These are phyloP conservation scores for Mycalesis mineus DNA, from an alignment of 2,888 invertebrate genomes.

Conservation along the genomic window DNA sequence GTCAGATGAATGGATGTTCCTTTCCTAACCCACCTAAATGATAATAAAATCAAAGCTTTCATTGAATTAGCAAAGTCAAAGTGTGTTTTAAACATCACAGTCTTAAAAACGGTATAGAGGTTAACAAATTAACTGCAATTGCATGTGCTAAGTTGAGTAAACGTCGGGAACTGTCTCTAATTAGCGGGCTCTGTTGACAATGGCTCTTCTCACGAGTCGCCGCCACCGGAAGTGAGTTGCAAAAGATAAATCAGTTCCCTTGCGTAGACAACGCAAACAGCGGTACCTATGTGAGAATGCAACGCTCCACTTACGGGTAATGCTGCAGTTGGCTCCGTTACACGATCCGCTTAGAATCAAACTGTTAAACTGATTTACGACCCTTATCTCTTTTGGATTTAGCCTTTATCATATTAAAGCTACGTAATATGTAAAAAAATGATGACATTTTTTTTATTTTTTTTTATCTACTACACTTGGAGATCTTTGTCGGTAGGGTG, in stretches of 20 bases:
- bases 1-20: no score
- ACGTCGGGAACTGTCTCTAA: slow-evolving; percentile 23
- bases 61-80: no score
- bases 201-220: slow-evolving; percentile 42
- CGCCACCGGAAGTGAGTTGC: slow-evolving; percentile 52
- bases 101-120: not conserved
- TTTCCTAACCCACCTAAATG: not conserved
- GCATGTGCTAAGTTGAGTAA: slow-evolving; percentile 9
- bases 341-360: slow-evolving; percentile 39
- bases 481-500: no score
- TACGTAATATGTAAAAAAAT: not conserved
- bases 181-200: slow-evolving; percentile 23
- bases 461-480: no score
- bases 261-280: slow-evolving; percentile 50
- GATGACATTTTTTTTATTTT: not conserved
- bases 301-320: slow-evolving; percentile 58
- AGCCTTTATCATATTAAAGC: not conserved
- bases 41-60: no score
- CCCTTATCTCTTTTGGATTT: slow-evolving; percentile 44
- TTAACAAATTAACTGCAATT: slow-evolving; percentile 4
- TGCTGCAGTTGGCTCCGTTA: slow-evolving; percentile 43
- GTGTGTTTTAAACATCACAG: no score
- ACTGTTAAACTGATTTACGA: slow-evolving; percentile 32
- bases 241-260: slow-evolving; percentile 52
- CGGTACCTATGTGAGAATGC: slow-evolving; percentile 66